Conservation (phyloP, 2,797 vertebrate species). For the Falco cherrug region DNA sequence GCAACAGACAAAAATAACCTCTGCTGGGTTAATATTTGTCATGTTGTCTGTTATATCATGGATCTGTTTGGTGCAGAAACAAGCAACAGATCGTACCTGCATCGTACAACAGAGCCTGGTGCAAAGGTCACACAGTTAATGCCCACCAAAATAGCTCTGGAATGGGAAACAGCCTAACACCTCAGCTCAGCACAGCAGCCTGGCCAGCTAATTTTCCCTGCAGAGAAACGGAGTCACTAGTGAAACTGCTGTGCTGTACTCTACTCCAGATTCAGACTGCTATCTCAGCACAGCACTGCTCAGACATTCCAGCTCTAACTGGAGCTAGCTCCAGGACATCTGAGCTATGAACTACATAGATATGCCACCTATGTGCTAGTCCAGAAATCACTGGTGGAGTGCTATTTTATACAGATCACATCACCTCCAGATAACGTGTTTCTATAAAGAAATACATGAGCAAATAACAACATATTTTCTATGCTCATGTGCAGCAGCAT, state of each 20-base stretch:
- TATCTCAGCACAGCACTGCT: not conserved
- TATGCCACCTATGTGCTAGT: not conserved
- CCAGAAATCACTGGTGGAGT: not conserved
- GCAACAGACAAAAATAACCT: not conserved
- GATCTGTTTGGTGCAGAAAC: not conserved
- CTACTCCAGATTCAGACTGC: not conserved
- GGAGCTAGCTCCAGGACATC: not conserved
- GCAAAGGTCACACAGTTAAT: not conserved
- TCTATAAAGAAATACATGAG: not conserved
- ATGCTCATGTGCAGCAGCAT: not conserved
- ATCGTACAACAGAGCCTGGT: not conserved
- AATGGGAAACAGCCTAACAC: not conserved
- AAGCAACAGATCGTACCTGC: not conserved
- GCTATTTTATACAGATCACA: not conserved
- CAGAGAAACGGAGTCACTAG: not conserved
- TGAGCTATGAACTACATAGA: not conserved
- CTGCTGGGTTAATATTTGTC: not conserved
- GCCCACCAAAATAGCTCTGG: not conserved
- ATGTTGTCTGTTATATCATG: not conserved
- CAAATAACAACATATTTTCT: not conserved
- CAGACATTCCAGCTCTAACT: not conserved
- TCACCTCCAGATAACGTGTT: not conserved
- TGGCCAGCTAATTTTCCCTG: not conserved
- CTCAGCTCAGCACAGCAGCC: not conserved
- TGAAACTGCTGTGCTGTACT: not conserved